Conservation (phyloP, 2,797 vertebrate species). For the Chaetodon trifasciatus region DNA sequence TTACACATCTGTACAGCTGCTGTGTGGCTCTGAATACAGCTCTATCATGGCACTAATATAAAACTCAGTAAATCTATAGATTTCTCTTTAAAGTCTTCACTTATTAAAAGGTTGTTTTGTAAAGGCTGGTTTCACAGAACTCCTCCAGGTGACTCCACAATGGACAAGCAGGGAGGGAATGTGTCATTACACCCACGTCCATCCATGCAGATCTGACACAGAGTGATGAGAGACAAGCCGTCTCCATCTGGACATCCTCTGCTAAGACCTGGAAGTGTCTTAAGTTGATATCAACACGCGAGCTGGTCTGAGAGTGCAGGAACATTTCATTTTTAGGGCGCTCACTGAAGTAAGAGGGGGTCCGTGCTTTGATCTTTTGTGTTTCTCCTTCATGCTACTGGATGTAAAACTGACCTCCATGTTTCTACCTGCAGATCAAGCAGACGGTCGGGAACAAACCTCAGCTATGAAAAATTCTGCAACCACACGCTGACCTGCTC, state of each 20-base stretch:
- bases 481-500: too few species aligned
- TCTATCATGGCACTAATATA: slow-evolving; percentile 72
- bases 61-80: slow-evolving; percentile 66
- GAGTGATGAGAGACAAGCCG: not conserved
- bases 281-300: not conserved
- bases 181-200: not conserved
- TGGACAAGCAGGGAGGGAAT: not conserved
- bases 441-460: too few species aligned
- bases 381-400: too few species aligned
- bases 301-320: not conserved
- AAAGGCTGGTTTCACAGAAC: slow-evolving; percentile 68
- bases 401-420: too few species aligned
- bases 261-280: not conserved
- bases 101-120: slow-evolving; percentile 36
- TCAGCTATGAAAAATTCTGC: too few species aligned
- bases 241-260: not conserved
- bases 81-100: slow-evolving; percentile 50
- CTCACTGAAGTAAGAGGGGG: too few species aligned
- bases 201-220: not conserved
- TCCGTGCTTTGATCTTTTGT: too few species aligned
- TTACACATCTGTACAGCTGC: slow-evolving; percentile 68
- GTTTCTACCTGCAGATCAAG: too few species aligned
- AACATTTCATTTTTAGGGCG: not conserved
- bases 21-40: slow-evolving; percentile 57
- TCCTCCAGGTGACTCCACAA: not conserved